Conservation (phyloP, 2,797 vertebrate species). For the Enteromius fasciolatus region DNA sequence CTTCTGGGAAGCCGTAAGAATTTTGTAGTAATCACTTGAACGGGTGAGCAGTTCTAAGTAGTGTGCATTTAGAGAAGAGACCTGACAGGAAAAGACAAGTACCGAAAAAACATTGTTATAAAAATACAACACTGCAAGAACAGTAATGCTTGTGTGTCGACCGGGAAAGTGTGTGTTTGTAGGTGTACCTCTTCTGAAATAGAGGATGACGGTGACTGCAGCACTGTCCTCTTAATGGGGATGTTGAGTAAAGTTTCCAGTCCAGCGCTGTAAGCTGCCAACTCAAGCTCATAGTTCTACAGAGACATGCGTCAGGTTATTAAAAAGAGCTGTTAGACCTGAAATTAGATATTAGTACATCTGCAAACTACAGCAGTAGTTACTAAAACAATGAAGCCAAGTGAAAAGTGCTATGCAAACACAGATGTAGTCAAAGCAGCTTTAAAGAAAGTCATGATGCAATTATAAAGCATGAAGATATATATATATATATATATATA, state of each 20-base stretch:
- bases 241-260: slow-evolving; percentile 93
- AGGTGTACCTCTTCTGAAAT: slow-evolving; percentile 88
- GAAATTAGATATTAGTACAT: background rate
- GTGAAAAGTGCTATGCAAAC: no score
- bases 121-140: background rate
- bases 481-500: no score
- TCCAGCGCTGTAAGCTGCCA: slow-evolving; percentile 88
- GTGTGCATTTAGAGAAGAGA: slow-evolving; percentile 85
- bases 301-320: background rate
- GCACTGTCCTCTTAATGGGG: slow-evolving; percentile 90
- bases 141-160: background rate
- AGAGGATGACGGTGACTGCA: slow-evolving; percentile 87
- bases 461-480: background rate
- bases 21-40: slow-evolving; percentile 88
- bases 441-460: background rate
- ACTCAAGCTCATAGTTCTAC: slow-evolving; percentile 92
- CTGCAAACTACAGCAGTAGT: background rate
- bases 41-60: slow-evolving; percentile 91
- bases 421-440: background rate
- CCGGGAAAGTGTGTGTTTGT: background rate
- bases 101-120: background rate
- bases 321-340: background rate
- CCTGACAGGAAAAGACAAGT: slow-evolving; percentile 72
- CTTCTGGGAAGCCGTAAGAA: slow-evolving; percentile 87
- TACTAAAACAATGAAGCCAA: background rate